Conservation (phyloP, 2,888 invertebrate genomes). For the Pseudococcus viburni region DNA sequence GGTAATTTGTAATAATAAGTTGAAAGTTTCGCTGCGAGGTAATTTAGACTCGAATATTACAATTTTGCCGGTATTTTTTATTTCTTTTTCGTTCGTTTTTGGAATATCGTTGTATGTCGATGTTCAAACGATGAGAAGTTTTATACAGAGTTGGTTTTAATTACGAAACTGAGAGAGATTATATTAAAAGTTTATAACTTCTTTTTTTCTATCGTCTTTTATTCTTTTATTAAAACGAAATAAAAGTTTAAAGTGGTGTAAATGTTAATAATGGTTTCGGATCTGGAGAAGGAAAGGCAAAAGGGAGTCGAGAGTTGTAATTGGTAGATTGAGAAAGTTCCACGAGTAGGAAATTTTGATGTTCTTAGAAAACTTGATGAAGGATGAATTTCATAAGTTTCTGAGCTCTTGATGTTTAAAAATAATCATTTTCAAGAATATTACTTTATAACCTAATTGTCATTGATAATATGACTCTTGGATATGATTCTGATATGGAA, state of each 20-base stretch:
- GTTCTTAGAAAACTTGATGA: no score
- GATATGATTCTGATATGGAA: no score
- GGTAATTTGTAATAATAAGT: not conserved
- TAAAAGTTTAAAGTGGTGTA: not conserved
- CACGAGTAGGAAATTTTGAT: no score
- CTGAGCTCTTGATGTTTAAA: no score
- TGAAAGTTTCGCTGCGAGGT: slow-evolving; percentile 18
- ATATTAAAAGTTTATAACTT: not conserved
- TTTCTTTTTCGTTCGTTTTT: not conserved
- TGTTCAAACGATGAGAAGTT: slow-evolving; percentile 24
- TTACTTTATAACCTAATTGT: no score
- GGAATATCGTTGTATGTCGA: not conserved
- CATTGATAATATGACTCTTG: no score
- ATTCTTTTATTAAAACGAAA: not conserved
- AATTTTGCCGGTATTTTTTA: not conserved
- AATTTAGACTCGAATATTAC: slow-evolving; percentile 23
- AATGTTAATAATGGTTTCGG: not conserved
- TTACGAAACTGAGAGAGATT: not conserved
- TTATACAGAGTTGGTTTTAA: slow-evolving; percentile 8
- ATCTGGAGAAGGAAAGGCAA: no score
- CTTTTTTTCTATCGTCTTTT: not conserved
- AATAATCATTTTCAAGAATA: no score
- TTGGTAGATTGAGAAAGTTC: no score
- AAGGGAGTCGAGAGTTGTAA: no score
- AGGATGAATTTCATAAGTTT: no score